Conservation (phyloP, 2,113 vertebrate species). For the Oncorhynchus keta region DNA sequence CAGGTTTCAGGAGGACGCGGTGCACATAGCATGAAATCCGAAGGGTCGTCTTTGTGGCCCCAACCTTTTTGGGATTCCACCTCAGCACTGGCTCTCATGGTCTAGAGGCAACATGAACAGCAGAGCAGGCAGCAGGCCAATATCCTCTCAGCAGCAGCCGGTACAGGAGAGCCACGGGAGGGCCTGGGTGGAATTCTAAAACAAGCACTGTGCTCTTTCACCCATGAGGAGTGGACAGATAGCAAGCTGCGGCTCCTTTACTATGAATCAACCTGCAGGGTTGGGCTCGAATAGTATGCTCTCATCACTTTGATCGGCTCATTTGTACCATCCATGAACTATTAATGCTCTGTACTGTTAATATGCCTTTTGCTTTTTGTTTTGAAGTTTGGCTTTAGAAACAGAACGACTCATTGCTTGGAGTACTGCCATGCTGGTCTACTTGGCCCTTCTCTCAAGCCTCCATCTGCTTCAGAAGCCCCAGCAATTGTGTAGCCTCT, state of each 20-base stretch:
- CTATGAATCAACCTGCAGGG: conserved; percentile 26
- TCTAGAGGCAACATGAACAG: conserved; percentile 40
- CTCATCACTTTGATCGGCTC: conserved; percentile 30
- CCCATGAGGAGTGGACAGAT: conserved; percentile 16
- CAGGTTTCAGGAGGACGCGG: conserved; percentile 39
- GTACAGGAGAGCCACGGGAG: conserved; percentile 6
- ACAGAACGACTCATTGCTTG: conserved; percentile 25
- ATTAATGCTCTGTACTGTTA: not conserved
- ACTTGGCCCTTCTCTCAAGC: conserved; percentile 1
- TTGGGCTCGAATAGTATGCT: conserved; percentile 10
- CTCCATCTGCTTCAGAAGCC: conserved; percentile 37
- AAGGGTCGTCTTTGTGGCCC: no score
- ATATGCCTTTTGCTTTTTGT: conserved; percentile 22
- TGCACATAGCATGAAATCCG: conserved; percentile 17
- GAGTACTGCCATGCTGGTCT: conserved; percentile 25
- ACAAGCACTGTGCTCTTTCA: conserved; percentile 3
- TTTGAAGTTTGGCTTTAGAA: conserved; percentile 45
- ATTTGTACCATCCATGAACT: conserved; percentile 16
- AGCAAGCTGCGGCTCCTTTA: conserved; percentile 13
- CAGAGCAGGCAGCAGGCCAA: conserved; percentile 32
- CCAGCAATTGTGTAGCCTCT: not conserved
- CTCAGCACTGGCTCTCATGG: conserved; percentile 21
- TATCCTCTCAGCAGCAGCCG: not conserved
- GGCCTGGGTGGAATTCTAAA: conserved; percentile 28
- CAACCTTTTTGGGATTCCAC: conserved; percentile 44